Conservation (phyloP, 2,888 invertebrate species). For the Platycnemis pennipes region DNA sequence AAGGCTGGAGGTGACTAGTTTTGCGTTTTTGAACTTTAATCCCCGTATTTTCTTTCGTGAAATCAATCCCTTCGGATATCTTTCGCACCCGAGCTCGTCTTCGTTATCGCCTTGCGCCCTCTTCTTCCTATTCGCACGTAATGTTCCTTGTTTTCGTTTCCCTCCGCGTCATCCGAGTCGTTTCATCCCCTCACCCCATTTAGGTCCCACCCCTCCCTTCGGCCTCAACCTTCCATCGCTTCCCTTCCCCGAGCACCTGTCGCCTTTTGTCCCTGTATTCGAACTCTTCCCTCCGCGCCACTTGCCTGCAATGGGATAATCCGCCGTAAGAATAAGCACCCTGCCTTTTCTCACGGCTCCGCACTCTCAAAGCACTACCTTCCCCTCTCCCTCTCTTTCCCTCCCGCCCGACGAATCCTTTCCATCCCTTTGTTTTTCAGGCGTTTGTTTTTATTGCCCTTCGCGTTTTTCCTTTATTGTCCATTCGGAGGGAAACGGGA, state of each 20-base stretch:
- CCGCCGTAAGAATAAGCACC: neutral
- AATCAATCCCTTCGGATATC: neutral
- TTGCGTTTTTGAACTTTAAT: too few relatives aligned
- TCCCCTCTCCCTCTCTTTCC: neutral
- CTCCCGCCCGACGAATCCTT: neutral
- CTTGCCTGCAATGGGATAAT: neutral
- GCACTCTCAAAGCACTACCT: neutral
- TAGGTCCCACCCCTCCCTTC: neutral
- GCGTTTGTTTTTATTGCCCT: neutral
- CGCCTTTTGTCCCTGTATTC: neutral
- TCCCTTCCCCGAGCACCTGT: slow-evolving; percentile 16
- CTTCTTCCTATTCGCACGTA: neutral
- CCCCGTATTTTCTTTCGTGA: too few relatives aligned
- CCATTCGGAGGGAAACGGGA: neutral
- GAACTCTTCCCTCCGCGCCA: neutral
- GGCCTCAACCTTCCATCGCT: neutral
- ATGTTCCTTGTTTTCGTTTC: neutral
- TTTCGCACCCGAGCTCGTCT: neutral
- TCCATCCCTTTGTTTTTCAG: neutral
- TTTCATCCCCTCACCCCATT: neutral
- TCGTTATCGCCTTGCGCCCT: neutral
- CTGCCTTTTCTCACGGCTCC: neutral
- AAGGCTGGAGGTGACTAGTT: too few relatives aligned
- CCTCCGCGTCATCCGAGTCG: neutral
- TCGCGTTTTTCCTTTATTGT: neutral